phyloP scores from a whole-genome alignment of 2,888 invertebrate species.

The Drosophila robusta region DNA sequence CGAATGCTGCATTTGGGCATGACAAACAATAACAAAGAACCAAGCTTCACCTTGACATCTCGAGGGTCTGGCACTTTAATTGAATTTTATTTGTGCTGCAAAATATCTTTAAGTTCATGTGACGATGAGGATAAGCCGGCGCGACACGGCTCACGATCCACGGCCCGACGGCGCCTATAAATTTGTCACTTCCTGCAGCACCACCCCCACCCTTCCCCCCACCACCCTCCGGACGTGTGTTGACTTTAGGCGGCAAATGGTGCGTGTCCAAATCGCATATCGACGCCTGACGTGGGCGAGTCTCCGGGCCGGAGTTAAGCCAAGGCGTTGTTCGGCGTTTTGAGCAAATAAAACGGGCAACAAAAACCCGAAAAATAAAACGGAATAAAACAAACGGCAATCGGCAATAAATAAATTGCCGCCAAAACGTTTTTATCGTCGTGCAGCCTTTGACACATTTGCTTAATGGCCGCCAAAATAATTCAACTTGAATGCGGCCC shows the following conservation, averaged over 20 bases:
- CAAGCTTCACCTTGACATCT: slow-evolving; percentile 23
- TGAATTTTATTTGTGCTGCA: slow-evolving; percentile 46
- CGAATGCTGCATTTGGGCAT: slow-evolving; percentile 12
- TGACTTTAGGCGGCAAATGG: slow-evolving; percentile 54
- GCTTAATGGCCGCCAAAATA: slow-evolving; percentile 45
- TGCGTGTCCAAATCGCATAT: slow-evolving; percentile 73
- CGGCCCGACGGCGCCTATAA: slow-evolving; percentile 18
- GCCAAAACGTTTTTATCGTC: slow-evolving; percentile 65
- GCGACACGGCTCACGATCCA: not conserved
- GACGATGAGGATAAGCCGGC: slow-evolving; percentile 20
- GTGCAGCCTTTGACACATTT: slow-evolving; percentile 72
- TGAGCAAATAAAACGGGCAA: slow-evolving; percentile 47
- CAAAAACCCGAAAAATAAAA: slow-evolving; percentile 27
- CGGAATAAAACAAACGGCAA: slow-evolving; percentile 51
- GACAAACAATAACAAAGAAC: slow-evolving; percentile 35
- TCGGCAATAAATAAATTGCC: slow-evolving; percentile 67
- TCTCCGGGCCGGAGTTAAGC: slow-evolving; percentile 24
- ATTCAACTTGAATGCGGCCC: slow-evolving; percentile 12
- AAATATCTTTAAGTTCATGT: slow-evolving; percentile 32
- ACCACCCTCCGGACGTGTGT: not conserved
- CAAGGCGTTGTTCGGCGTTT: slow-evolving; percentile 22
- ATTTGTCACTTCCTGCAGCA: slow-evolving; percentile 10
- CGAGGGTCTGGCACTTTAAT: slow-evolving; percentile 39
- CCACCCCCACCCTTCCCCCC: no score
- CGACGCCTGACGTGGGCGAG: slow-evolving; percentile 43